These are phyloP conservation scores for Eupsilia transversa DNA, from an alignment of 2,888 invertebrate genomes.

Conservation along the genomic window DNA sequence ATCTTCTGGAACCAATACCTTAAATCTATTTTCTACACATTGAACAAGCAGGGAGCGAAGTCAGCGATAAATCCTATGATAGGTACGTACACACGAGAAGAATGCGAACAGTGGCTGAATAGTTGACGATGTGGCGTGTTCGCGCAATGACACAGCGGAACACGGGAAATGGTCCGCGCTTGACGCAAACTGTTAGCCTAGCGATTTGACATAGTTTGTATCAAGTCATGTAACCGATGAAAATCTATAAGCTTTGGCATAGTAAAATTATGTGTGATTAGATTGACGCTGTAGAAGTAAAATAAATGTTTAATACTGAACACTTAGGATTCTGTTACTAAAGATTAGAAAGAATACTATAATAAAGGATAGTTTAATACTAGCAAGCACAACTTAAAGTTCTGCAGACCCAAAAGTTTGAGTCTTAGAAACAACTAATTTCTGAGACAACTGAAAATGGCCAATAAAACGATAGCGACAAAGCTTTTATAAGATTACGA, in stretches of 20 bases:
- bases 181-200: slow-evolving; percentile 52
- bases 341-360: slow-evolving; percentile 2
- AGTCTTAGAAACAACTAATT: slow-evolving; percentile 34
- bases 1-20: slow-evolving; percentile 9
- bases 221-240: background rate
- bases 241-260: background rate
- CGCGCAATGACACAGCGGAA: slow-evolving; percentile 69
- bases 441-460: slow-evolving; percentile 32
- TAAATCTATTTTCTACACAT: slow-evolving; percentile 49
- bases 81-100: slow-evolving; percentile 52
- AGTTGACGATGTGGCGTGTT: slow-evolving; percentile 71
- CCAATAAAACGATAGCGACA: slow-evolving; percentile 43
- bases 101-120: slow-evolving; percentile 65
- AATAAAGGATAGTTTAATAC: slow-evolving; percentile 16
- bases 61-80: slow-evolving; percentile 60
- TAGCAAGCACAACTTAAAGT: slow-evolving; percentile 22
- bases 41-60: slow-evolving; percentile 42
- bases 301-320: background rate
- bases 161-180: slow-evolving; percentile 69
- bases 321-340: background rate
- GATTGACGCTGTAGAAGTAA: background rate
- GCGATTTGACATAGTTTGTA: slow-evolving; percentile 40
- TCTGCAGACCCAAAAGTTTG: slow-evolving; percentile 28
- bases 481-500: slow-evolving; percentile 36
- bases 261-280: background rate